phyloP scores from a whole-genome alignment of 2,797 vertebrate species.

The Labroides dimidiatus region DNA sequence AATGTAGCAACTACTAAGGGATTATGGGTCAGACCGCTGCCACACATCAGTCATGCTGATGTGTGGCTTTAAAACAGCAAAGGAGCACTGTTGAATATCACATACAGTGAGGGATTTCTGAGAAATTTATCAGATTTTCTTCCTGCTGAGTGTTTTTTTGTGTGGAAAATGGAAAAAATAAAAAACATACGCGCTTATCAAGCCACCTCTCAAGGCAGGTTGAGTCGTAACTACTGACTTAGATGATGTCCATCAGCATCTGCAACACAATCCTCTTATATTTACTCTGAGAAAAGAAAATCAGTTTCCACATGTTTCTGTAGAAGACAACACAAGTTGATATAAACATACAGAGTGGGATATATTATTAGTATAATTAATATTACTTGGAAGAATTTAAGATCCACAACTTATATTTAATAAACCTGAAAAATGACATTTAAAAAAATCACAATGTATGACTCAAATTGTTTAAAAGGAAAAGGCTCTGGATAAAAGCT shows the following conservation, averaged over 20 bases:
- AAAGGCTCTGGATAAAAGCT: neutral
- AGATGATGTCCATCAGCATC: no score
- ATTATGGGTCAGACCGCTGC: slow-evolving; percentile 31
- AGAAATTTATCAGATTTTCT: slow-evolving; percentile 31
- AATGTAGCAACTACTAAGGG: slow-evolving; percentile 22
- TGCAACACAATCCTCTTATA: neutral
- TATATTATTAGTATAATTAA: neutral
- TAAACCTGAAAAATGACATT: neutral
- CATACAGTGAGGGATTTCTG: slow-evolving; percentile 19
- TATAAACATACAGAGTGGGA: neutral
- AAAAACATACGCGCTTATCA: neutral
- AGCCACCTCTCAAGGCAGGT: no score
- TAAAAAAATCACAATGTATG: neutral
- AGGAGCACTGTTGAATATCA: slow-evolving; percentile 37
- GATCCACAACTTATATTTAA: neutral
- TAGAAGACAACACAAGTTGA: neutral
- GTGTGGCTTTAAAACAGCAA: slow-evolving; percentile 33
- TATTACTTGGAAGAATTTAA: neutral
- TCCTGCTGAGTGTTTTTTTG: neutral
- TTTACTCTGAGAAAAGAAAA: neutral
- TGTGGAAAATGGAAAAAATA: neutral
- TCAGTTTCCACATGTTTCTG: neutral
- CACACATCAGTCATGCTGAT: slow-evolving; percentile 54
- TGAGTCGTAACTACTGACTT: no score
- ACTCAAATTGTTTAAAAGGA: neutral